Base-by-base conservation (phyloP, 2,797 vertebrate species). In the Masticophis lateralis region DNA sequence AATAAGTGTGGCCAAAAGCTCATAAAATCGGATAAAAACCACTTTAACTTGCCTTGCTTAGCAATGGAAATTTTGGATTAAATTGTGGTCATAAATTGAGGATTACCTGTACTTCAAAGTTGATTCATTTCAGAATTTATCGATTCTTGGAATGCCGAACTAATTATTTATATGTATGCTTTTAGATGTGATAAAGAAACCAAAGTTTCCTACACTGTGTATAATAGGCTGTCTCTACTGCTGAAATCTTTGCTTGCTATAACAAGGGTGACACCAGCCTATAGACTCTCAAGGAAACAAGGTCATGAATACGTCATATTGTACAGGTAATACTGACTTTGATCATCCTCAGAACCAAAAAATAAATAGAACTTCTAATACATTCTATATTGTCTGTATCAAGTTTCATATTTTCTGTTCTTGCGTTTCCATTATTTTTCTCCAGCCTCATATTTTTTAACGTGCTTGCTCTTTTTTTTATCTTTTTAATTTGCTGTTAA, bases 271-370 rank as follows among this genome's bases (percentile, higher is more conserved):
- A 99, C 99, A 32, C 99, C 99, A 37, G 99, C 99, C 94, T 99
- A 99, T 93, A 99, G 99, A 95, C 98, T 99, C 86, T 99, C 99
- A 94, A 98, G 99, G 95, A 99, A 99, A 96, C 99, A 99, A 97
- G 99, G 99, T 51, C 99, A 99, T 59, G 99, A 99, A 97, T 99
- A 99, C 92, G 99, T 99, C 95, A 99, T 99, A 96, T 96, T 99
- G 92, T 99, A 99, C 98, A 99, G 99, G 99, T 99, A 98, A 98
- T 90, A 89, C 13, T 83, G 66, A 93, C 74, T 27, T 57, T 53
- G 22, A 16, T 92, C 93, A 59, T 86, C 20, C 22, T 90, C 90
- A 91, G 66, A 93, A 95, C 79, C 69, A 83, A 3, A 88, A 95
- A 53, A 56, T 90, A 66, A 59, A 69, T 91, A 57, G 56, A 47